Conservation (phyloP, 2,888 invertebrate species). For the Tachina grossa region DNA sequence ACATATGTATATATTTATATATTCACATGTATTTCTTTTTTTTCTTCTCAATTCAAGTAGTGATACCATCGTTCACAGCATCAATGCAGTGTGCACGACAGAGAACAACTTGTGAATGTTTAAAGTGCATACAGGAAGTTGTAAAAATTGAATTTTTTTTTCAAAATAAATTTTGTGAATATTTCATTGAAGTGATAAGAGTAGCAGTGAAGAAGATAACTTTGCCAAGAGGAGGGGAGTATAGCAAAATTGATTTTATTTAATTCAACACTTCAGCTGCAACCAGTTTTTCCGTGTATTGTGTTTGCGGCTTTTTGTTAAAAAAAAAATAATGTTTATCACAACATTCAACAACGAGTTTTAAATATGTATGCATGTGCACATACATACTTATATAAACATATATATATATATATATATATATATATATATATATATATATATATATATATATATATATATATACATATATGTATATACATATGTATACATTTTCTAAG, state of each 20-base stretch:
- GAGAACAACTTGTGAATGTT: conserved; percentile 3
- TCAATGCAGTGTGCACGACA: not conserved
- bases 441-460: no score
- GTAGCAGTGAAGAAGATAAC: not conserved
- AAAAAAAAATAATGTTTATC: not conserved
- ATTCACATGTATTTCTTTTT: conserved; percentile 21
- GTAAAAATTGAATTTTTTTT: not conserved
- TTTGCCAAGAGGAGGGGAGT: no score
- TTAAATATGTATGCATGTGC: not conserved
- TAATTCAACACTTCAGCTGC: not conserved
- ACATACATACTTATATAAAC: no score
- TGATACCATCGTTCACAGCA: conserved; percentile 44
- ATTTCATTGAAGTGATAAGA: not conserved
- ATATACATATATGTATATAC: no score
- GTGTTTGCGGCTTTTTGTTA: not conserved
- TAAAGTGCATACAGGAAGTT: conserved; percentile 55
- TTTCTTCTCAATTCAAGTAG: conserved; percentile 35
- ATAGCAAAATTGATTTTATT: not conserved
- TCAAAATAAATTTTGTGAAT: conserved; percentile 3
- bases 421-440: no score
- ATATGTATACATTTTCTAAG: not conserved
- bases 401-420: no score
- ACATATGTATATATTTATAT: not conserved
- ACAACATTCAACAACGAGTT: conserved; percentile 31
- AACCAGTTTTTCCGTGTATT: not conserved